phyloP scores from a whole-genome alignment of 2,797 vertebrate species.

The Borostomias antarcticus region DNA sequence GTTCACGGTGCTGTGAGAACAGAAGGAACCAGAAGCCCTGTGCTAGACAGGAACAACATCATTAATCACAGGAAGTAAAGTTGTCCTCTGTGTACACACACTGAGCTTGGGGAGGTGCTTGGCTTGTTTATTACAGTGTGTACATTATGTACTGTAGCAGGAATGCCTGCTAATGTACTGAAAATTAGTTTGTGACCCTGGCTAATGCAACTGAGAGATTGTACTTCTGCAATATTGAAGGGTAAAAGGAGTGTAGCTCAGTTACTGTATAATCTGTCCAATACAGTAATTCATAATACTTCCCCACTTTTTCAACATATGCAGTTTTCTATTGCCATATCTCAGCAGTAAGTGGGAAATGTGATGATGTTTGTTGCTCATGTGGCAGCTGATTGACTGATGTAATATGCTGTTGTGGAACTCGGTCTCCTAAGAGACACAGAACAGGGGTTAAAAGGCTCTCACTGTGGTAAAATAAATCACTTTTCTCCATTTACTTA shows the following conservation, averaged over 20 bases:
- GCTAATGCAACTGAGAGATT: slow-evolving; percentile 18
- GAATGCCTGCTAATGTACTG: slow-evolving; percentile 16
- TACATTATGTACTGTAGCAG: slow-evolving; percentile 14
- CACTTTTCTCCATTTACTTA: slow-evolving; percentile 37
- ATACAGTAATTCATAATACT: not conserved
- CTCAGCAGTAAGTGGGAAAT: slow-evolving; percentile 18
- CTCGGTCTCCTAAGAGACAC: slow-evolving; percentile 11
- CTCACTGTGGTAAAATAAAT: slow-evolving; percentile 35
- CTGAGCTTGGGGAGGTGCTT: slow-evolving; percentile 16
- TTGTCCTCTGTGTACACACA: slow-evolving; percentile 36
- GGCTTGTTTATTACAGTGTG: slow-evolving; percentile 27
- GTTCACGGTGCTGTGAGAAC: not conserved
- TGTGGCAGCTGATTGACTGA: slow-evolving; percentile 13
- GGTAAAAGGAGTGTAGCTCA: too few species aligned
- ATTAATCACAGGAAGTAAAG: slow-evolving; percentile 56
- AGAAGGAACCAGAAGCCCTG: slow-evolving; percentile 44
- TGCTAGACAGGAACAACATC: slow-evolving; percentile 36
- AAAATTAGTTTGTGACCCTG: slow-evolving; percentile 24
- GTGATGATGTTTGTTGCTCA: slow-evolving; percentile 21
- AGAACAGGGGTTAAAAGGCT: slow-evolving; percentile 15
- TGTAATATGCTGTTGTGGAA: slow-evolving; percentile 20
- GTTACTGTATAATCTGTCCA: too few species aligned
- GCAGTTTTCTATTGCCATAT: not conserved
- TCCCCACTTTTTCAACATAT: not conserved
- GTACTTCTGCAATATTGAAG: not conserved